Evolutionary conservation across 2,113 vertebrate species (phyloP), one percentile per base, ranked within the genome.

Genomic region (Gymnobelideus leadbeateri): DNA sequence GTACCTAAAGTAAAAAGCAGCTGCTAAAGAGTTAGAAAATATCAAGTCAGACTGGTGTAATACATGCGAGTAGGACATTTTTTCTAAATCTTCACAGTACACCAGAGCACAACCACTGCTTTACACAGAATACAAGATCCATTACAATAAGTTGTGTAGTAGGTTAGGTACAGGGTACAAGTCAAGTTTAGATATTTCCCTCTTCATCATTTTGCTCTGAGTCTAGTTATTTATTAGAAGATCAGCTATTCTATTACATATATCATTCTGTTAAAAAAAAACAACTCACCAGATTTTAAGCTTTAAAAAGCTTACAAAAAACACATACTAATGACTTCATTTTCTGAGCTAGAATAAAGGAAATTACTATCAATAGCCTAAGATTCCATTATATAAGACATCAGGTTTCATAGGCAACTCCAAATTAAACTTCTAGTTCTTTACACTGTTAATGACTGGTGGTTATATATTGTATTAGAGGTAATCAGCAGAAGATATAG

Each of bases 1-100:
- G 95, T 97, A 98, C 96, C 97, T 97, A 96, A 98, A 96, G 97
- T 98, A 98, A 97, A 97, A 97, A 97, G 68, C 95, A 97, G 96
- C 95, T 97, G 95, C 94, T 89, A 97, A 97, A 97, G 89, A 97
- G 93, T 92, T 97, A 97, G 98, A 94, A 97, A 97, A 98, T 97
- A 96, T 97, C 98, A 97, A 97, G 97, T 96, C 92, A 95, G 97
- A 93, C 96, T 97, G 97, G 96, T 96, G 98, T 98, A 96, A 95
- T 95, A 94, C 96, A 96, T 91, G 95, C 94, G 95, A 94, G 94
- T 57, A 94, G 95, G 93, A 92, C 95, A 94, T 96, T 98, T 97
- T 97, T 97, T 95, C 97, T 98, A 95, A 97, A 51, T 91, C 95
- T 93, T 91, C 54, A 91, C 95, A 94, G 97, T 95, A 96, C 94